Percentiles rank a stretch among this genome's conserved stretches.
phyloP scores from a whole-genome alignment of 1,140 invertebrate species.

The Matsumurasca onukii region DNA sequence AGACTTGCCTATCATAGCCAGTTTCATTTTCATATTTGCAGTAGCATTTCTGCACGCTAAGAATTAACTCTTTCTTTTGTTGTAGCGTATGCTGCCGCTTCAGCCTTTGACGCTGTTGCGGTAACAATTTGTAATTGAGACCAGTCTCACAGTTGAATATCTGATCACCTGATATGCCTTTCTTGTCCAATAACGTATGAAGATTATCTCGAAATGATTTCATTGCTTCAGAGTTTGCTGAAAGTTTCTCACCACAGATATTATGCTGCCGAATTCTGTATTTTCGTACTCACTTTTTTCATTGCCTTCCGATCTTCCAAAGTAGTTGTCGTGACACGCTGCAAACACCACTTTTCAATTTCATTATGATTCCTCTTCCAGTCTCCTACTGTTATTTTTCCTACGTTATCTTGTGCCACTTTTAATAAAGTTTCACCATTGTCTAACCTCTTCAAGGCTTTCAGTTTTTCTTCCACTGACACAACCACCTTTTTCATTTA shows the following conservation, averaged over 20 bases:
- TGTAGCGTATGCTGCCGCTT: too few species aligned
- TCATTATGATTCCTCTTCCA: conserved; percentile 30
- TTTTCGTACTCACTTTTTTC: conserved; percentile 32
- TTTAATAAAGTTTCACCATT: too few species aligned
- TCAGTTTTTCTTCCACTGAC: too few species aligned
- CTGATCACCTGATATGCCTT: conserved; percentile 23
- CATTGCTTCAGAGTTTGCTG: conserved; percentile 26
- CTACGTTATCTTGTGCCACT: too few species aligned
- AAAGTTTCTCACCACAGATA: conserved; percentile 39
- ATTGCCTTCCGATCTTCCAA: conserved; percentile 28
- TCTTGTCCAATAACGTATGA: conserved; percentile 25
- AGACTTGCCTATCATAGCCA: too few species aligned
- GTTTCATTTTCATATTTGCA: too few species aligned
- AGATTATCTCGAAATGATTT: conserved; percentile 31
- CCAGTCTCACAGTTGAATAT: background rate
- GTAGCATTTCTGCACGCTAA: too few species aligned
- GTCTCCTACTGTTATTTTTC: too few species aligned
- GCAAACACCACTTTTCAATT: conserved; percentile 30
- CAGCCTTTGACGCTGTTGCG: background rate
- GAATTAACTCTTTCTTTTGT: too few species aligned
- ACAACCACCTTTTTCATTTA: too few species aligned
- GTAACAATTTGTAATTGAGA: conserved; percentile 2
- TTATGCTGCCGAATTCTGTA: conserved; percentile 36
- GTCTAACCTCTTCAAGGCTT: too few species aligned
- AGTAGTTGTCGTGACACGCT: conserved; percentile 16